Evolutionary conservation across 2,797 vertebrate species (phyloP).

Genomic region (Labeo calbasu): DNA sequence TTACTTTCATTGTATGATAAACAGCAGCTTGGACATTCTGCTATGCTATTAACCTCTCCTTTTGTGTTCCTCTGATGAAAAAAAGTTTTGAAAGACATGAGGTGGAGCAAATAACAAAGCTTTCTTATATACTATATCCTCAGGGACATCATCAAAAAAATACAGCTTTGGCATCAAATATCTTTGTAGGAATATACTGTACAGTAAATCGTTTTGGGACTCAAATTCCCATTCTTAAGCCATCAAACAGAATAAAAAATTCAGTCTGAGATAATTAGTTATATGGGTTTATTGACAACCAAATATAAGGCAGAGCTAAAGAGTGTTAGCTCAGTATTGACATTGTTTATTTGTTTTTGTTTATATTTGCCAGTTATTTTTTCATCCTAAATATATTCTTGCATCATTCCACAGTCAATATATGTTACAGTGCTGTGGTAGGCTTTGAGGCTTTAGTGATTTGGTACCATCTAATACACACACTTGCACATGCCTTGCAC

Average conservation of each 20-base stretch:
- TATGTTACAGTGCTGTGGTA: neutral
- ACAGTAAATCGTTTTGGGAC: neutral
- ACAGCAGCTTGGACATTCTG: neutral
- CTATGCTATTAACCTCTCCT: neutral
- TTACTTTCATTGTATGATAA: neutral
- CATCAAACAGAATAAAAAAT: conserved; percentile 30
- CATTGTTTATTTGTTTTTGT: neutral
- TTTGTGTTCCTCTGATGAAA: neutral
- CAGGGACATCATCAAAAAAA: neutral
- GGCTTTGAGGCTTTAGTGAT: neutral
- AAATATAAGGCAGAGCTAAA: neutral
- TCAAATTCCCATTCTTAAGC: neutral
- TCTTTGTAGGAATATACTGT: neutral
- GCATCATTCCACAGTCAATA: neutral
- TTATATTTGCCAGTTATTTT: neutral
- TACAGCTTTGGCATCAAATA: conserved; percentile 15
- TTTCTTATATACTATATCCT: conserved; percentile 4
- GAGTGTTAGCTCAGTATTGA: neutral
- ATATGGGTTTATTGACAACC: neutral
- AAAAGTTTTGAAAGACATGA: neutral
- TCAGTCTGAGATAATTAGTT: neutral
- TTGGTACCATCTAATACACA: neutral
- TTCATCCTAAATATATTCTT: neutral
- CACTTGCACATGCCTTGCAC: neutral
- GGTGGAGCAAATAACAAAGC: neutral